Evolutionary conservation across 2,113 vertebrate species (phyloP).

Genomic region (Vidua macroura): DNA sequence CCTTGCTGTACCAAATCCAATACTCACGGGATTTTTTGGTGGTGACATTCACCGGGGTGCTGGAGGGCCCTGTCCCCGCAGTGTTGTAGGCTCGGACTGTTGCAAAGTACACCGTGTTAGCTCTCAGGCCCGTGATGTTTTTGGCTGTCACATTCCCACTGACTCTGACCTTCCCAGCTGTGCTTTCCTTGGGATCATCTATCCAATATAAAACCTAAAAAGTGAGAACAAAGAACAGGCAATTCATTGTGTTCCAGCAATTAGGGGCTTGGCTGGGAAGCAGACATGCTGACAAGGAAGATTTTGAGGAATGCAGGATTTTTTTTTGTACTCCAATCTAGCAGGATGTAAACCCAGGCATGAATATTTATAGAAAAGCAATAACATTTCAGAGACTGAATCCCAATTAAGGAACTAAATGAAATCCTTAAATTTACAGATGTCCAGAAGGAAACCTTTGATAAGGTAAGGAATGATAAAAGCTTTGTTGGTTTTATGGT

Average conservation of each 20-base stretch:
- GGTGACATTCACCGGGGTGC: constrained; percentile 80
- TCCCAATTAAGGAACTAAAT: background rate
- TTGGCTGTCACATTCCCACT: constrained; percentile 85
- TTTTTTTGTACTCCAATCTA: background rate
- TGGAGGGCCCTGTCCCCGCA: constrained; percentile 84
- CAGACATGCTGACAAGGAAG: background rate
- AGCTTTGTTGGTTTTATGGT: background rate
- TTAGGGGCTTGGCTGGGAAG: background rate
- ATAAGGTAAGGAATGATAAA: background rate
- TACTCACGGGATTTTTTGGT: constrained; percentile 91
- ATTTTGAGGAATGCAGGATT: background rate
- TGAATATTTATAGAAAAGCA: constrained; percentile 17
- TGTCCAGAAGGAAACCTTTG: background rate
- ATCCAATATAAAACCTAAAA: constrained; percentile 88
- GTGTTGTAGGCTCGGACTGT: constrained; percentile 88
- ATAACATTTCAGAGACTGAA: background rate
- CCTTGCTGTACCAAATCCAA: accelerated
- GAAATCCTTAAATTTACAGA: background rate
- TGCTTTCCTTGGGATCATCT: constrained; percentile 83
- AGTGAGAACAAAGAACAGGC: background rate
- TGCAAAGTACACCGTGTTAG: constrained; percentile 85
- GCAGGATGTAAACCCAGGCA: background rate
- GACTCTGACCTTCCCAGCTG: constrained; percentile 80
- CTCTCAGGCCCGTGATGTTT: constrained; percentile 82
- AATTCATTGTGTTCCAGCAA: background rate